These are phyloP conservation scores for Trigoniulus corallinus DNA, from an alignment of 1,140 invertebrate species.

Conservation along the genomic window DNA sequence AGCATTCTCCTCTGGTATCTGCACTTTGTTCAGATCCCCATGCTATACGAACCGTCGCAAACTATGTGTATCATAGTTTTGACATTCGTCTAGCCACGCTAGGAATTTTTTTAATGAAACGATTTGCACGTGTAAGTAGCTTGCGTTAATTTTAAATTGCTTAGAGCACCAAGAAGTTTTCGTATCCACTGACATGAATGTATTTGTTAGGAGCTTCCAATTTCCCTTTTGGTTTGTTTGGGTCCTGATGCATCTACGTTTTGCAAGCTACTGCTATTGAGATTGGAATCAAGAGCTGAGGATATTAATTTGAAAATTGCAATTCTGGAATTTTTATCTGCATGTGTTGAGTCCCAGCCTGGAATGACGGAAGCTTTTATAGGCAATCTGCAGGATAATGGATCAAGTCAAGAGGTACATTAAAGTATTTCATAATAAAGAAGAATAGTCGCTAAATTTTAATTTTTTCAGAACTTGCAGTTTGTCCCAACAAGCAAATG, in stretches of 20 bases:
- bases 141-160: neutral
- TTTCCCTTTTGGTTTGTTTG: neutral
- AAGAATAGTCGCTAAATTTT: too few relatives aligned
- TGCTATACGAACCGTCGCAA: neutral
- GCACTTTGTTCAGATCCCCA: neutral
- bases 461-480: too few relatives aligned
- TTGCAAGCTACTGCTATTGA: neutral
- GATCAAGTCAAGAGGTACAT: too few relatives aligned
- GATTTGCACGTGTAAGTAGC: neutral
- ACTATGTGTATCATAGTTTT: neutral
- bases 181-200: neutral
- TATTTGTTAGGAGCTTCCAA: neutral
- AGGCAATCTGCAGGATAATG: too few relatives aligned
- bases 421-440: too few relatives aligned
- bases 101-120: neutral
- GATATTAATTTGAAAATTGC: neutral
- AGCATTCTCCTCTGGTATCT: neutral
- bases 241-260: neutral
- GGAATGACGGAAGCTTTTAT: neutral
- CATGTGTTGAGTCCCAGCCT: neutral
- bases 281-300: neutral
- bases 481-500: neutral
- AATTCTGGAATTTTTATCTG: neutral
- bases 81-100: neutral
- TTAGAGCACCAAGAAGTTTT: neutral